Evolutionary conservation across 2,888 invertebrate species (phyloP), one percentile per base, ranked within the genome.

Genomic region (Zeuzera pyrina): DNA sequence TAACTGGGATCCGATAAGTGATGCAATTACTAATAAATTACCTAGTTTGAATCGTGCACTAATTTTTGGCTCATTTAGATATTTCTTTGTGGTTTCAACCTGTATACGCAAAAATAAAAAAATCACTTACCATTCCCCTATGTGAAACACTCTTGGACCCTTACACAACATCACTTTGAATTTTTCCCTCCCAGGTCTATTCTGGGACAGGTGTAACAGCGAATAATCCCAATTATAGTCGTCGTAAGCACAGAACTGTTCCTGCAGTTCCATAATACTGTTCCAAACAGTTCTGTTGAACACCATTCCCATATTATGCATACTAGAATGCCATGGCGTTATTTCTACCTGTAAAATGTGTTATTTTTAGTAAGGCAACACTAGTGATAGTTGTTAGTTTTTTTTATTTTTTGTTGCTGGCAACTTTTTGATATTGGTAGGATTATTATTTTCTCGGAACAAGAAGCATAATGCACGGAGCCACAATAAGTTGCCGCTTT

Each of bases 201-300:
- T 92, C 69, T 95, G 94, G 1, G 95, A 94, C 31, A 97, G 87
- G 64, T 95, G 93, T 43, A 97, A 91, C 43, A 99, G 76, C 0
- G 97, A 97, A 93, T 98, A 99, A 59, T 99, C 98, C 98, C 98
- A 99, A 66, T 99, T 99, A 72, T 99, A 99, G 62, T 99, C 99
- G 61, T 99, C 99, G 73, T 95, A 98, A 2, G 91, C 89, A 73
- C 98, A 99, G 71, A 98, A 99, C 58, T 91, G 89, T 15, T 91
- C 85, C 4, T 92, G 89, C 59, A 97, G 92, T 15, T 86, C 87
- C 57, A 92, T 88, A 25, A 98, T 89, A 46, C 89, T 88, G 35
- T 86, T 85, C 97, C 98, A 99, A 1, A 96, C 91, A 1, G 89
- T 88, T 14, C 92, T 87, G 65, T 95, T 94, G 56, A 98, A 93